Percentiles rank a stretch among this genome's conserved stretches.
Evolutionary conservation across 2,113 vertebrate genomes (phyloP).

Genomic region (Dipodomys merriami): DNA sequence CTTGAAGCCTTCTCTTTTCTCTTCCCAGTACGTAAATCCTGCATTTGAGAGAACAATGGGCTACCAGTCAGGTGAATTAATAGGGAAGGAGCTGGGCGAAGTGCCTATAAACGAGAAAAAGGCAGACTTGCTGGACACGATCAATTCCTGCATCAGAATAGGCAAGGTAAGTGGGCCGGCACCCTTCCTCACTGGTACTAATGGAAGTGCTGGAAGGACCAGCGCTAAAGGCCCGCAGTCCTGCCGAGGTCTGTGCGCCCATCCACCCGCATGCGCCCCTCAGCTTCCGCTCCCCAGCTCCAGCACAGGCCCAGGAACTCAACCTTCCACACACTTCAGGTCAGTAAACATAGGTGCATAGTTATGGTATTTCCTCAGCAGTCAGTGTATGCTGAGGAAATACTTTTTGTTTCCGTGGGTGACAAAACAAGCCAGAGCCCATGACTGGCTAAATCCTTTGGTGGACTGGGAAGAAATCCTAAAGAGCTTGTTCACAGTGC

Average conservation of each 20-base stretch:
- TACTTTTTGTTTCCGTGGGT: neutral
- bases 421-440: neutral
- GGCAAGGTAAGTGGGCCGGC: conserved; percentile 92
- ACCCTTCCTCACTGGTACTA: no score
- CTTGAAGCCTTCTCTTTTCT: conserved; percentile 66
- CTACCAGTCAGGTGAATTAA: conserved; percentile 95
- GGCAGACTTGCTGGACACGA: conserved; percentile 95
- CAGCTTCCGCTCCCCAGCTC: no score
- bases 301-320: no score
- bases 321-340: no score
- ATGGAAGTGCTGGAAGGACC: no score
- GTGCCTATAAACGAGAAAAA: conserved; percentile 98
- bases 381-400: neutral
- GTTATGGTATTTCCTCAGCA: no score
- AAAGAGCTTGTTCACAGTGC: neutral
- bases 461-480: neutral
- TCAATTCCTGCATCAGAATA: conserved; percentile 96
- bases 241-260: no score
- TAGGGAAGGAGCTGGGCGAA: conserved; percentile 97
- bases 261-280: no score
- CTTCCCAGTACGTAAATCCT: conserved; percentile 95
- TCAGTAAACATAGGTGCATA: no score
- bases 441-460: neutral
- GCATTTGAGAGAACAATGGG: conserved; percentile 97
- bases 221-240: no score